Base-by-base conservation (phyloP, 2,797 vertebrate species). In the Poecilia wingei region DNA sequence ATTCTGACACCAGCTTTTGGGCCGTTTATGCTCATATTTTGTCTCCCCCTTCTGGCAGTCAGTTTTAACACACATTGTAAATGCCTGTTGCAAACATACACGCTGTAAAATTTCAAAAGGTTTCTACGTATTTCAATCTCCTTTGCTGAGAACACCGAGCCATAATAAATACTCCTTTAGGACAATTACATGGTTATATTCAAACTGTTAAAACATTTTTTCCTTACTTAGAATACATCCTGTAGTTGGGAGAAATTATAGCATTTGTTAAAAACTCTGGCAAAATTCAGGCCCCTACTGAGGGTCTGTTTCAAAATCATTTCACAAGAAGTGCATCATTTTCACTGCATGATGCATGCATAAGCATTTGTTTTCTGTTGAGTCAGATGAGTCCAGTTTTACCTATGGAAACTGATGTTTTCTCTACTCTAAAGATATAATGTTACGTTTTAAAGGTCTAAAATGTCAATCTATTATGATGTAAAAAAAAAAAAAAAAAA, bases 41-140 rank as follows among this genome's bases (percentile, higher is more conserved):
- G 77, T 49, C 70, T 79, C 77, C 77, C 70, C 43, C 77, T 79
- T 64, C 77, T 79, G 77, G 55, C 8, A 64, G 7, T 20, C 4
- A 64, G 41, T 41, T 22, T 55, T 39, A 43, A 57, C 13, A 39
- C 41, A 45, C 25, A 14, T 14, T 41, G 22, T 45, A 25, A 45
- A 70, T 16, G 22, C 25, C 66, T 70, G 68, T 6, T 70, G 66
- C 12, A 69, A 69, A 41, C 39, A 69, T 69, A n/a, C 10, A 41
- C 2, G 14, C 20, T 10, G 36, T 39, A 36, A 66, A 66, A 39
- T 66, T 39, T 66, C 0, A 39, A 61, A 33, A 61, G 0, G 18
- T 66, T 66, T 66, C 18, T 66, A 33, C 0, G 0, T 22, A 36
- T 4, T 20, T 66, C 7, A 66, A 22, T 10, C 20, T 39, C 18